Evolutionary conservation across 2,113 vertebrate species (phyloP).

Genomic region (Peucedramus taeniatus): DNA sequence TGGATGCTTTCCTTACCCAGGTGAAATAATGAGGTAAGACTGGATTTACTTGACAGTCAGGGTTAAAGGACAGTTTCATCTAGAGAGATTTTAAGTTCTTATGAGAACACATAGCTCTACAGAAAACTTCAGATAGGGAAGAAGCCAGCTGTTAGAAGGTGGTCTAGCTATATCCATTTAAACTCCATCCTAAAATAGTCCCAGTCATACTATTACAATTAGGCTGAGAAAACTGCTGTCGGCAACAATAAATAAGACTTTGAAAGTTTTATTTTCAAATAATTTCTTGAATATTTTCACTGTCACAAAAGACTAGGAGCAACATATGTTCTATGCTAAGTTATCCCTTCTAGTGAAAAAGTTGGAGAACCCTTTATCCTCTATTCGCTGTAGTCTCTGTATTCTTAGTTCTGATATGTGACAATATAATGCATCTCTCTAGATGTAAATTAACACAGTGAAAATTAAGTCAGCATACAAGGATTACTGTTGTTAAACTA

Average conservation of each 20-base stretch:
- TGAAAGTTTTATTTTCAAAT: background rate
- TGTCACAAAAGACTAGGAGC: background rate
- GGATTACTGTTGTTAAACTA: background rate
- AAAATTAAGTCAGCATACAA: background rate
- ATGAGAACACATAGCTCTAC: background rate
- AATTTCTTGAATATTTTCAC: background rate
- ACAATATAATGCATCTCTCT: background rate
- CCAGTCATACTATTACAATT: background rate
- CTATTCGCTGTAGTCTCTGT: background rate
- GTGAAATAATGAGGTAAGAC: slow-evolving; percentile 33
- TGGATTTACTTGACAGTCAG: background rate
- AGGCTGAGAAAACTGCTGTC: background rate
- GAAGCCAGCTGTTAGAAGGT: background rate
- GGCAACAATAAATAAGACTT: background rate
- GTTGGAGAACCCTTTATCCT: background rate
- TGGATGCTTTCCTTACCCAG: background rate
- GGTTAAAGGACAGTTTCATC: background rate
- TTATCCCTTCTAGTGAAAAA: background rate
- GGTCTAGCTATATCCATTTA: background rate
- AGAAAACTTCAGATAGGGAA: background rate
- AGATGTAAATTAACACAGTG: background rate
- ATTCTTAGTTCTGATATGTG: background rate
- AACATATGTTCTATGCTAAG: background rate
- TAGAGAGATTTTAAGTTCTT: slow-evolving; percentile 5
- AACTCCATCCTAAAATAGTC: background rate